A percentile compares a stretch with the other conserved stretches of the same genome.
Conservation (phyloP, 2,888 invertebrate genomes). For the Drosophila quinaria region DNA sequence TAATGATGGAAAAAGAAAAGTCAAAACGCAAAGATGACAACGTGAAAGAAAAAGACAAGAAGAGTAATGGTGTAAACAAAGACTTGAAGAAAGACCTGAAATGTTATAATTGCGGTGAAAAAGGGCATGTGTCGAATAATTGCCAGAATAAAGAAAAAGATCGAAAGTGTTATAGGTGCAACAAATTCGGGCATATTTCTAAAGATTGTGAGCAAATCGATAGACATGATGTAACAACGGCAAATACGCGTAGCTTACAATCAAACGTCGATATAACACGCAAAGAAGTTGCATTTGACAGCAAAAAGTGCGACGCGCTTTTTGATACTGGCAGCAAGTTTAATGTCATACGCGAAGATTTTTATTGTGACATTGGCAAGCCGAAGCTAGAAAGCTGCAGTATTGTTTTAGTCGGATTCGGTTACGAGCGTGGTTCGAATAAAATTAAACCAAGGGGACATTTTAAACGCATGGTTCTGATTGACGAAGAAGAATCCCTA, state of each 20-base stretch:
- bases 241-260: not conserved
- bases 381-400: not conserved
- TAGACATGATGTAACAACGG: no score
- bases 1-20: not conserved
- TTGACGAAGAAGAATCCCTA: not conserved
- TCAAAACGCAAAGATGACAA: not conserved
- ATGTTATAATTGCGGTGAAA: not conserved
- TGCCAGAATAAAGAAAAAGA: constrained; percentile 1
- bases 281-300: not conserved
- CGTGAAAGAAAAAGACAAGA: not conserved
- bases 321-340: constrained; percentile 18
- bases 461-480: not conserved
- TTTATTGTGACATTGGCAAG: not conserved
- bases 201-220: no score
- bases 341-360: not conserved
- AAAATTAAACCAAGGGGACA: not conserved
- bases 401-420: not conserved
- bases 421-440: no score
- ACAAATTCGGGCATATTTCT: no score
- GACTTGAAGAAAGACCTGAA: not conserved
- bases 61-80: not conserved
- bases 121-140: constrained; percentile 1
- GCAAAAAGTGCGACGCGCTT: not conserved
- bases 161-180: constrained; percentile 4
- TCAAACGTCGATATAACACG: constrained; percentile 1